Percentiles rank a stretch among this genome's conserved stretches.
Conservation (phyloP, 2,797 vertebrate species). For the Myripristis jacobus region DNA sequence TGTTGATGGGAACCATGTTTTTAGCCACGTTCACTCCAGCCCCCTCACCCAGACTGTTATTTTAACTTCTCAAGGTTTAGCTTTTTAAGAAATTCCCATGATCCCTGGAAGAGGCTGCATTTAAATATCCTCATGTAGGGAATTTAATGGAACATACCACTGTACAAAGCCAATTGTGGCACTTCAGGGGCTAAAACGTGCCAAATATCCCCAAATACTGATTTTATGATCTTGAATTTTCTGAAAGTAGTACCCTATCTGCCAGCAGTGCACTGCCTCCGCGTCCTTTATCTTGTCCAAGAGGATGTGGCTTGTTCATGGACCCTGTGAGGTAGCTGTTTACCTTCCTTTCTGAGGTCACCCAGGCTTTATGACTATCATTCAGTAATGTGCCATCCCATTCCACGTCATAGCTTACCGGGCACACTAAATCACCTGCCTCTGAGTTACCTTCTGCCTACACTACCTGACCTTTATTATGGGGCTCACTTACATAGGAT, state of each 20-base stretch:
- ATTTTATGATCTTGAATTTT: conserved; percentile 48
- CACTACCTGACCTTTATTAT: conserved; percentile 60
- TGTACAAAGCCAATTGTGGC: background rate
- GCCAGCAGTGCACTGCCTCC: conserved; percentile 26
- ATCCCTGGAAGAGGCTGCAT: conserved; percentile 18
- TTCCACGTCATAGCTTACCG: conserved; percentile 41
- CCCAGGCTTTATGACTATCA: conserved; percentile 77
- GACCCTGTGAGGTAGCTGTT: conserved; percentile 70
- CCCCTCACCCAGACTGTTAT: background rate
- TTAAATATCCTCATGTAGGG: conserved; percentile 32
- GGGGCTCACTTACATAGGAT: conserved; percentile 45
- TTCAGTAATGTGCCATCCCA: conserved; percentile 71
- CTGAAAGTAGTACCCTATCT: conserved; percentile 48
- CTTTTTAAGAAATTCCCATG: conserved; percentile 34
- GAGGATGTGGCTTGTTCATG: conserved; percentile 71
- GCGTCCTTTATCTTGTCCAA: conserved; percentile 53
- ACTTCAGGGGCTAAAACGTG: conserved; percentile 9
- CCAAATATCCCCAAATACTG: conserved; percentile 40
- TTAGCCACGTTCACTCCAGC: background rate
- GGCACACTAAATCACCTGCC: conserved; percentile 62
- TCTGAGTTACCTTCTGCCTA: conserved; percentile 51
- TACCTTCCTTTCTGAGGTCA: conserved; percentile 79
- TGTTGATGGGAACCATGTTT: conserved; percentile 64
- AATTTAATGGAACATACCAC: conserved; percentile 38
- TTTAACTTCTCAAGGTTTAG: conserved; percentile 9